These are phyloP conservation scores for Tanypteryx hageni DNA, from an alignment of 2,888 invertebrate genomes.

Conservation along the genomic window DNA sequence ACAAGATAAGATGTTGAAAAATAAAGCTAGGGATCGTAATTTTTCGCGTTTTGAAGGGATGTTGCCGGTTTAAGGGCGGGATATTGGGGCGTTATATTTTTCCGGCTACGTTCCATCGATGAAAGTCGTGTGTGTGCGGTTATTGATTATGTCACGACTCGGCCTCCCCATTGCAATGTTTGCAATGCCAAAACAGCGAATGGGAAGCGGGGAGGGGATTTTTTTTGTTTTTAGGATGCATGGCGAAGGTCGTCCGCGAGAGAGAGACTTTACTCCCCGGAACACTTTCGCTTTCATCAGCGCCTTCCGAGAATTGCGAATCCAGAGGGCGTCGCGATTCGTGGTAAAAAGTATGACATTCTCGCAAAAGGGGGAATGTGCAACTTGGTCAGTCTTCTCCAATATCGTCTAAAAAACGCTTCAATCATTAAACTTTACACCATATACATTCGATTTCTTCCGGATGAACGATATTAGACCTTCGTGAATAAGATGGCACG, in stretches of 20 bases:
- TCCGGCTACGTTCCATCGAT: slow-evolving; percentile 26
- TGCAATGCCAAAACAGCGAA: slow-evolving; percentile 43
- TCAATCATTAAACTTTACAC: too few relatives aligned
- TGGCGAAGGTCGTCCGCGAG: slow-evolving; percentile 58
- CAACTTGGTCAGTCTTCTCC: not conserved
- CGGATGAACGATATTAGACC: not conserved
- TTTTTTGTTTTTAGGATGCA: slow-evolving; percentile 55
- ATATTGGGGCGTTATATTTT: not conserved
- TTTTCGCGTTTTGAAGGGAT: not conserved
- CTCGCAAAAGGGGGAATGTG: not conserved
- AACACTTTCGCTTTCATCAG: slow-evolving; percentile 59
- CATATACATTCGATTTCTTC: not conserved
- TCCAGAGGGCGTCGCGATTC: slow-evolving; percentile 42
- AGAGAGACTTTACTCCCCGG: slow-evolving; percentile 32
- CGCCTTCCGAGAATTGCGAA: slow-evolving; percentile 18
- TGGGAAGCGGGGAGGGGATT: not conserved
- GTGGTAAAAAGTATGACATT: not conserved
- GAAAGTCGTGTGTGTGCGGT: slow-evolving; percentile 50
- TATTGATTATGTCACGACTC: slow-evolving; percentile 63
- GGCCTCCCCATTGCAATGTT: slow-evolving; percentile 59
- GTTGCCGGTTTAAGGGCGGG: not conserved
- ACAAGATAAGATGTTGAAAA: not conserved
- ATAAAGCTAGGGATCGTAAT: not conserved
- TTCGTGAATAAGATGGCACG: not conserved
- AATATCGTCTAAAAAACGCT: too few relatives aligned